A percentile compares a stretch with the other conserved stretches of the same genome.
phyloP scores from a whole-genome alignment of 2,113 vertebrate genomes.

The Rhabdomys dilectus region DNA sequence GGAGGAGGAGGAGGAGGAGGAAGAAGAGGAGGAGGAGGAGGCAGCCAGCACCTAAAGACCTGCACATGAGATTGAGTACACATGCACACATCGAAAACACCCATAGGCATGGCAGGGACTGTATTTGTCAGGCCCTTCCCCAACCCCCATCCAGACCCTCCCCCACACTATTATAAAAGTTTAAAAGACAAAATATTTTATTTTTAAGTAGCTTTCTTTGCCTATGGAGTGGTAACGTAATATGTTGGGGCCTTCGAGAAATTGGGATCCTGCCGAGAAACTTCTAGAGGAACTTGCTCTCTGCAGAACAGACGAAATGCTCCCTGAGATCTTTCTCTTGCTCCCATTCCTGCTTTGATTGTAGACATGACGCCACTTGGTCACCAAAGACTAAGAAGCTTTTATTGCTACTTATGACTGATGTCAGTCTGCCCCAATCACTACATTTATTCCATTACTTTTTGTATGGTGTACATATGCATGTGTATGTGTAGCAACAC shows the following conservation, averaged over 20 bases:
- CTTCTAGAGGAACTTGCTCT: not conserved
- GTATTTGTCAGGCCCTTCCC: not conserved
- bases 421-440: not conserved
- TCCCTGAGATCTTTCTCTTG: not conserved
- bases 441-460: not conserved
- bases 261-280: not conserved
- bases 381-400: not conserved
- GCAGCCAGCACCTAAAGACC: too few species aligned
- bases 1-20: too few species aligned
- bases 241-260: not conserved
- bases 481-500: not conserved
- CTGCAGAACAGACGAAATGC: too few species aligned
- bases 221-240: not conserved
- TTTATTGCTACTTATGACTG: not conserved
- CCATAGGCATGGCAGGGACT: not conserved
- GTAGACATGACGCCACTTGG: not conserved
- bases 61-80: too few species aligned
- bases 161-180: not conserved
- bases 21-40: too few species aligned
- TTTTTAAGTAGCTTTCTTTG: constrained; percentile 20
- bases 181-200: not conserved
- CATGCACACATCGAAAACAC: too few species aligned
- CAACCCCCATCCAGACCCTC: rapidly evolving
- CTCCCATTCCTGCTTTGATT: not conserved
- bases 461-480: not conserved